Base-by-base conservation (phyloP, 2,113 vertebrate species). In the Aythya baeri region DNA sequence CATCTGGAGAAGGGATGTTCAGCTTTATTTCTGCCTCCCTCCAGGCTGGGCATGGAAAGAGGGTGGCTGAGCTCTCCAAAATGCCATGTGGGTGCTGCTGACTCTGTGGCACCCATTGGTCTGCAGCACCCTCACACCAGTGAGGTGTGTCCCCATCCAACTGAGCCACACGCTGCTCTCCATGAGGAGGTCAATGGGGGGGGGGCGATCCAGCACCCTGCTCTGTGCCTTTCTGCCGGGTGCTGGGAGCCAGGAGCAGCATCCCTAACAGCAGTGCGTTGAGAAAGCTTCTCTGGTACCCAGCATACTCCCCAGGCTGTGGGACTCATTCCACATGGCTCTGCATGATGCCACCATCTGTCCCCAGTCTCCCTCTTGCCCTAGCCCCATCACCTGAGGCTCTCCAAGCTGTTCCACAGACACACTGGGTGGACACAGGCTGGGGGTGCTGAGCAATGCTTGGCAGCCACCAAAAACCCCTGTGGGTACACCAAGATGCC, bases 331-430 rank as follows among this genome's bases (percentile, higher is more conserved):
- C 29, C 57, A 13, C 13, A 15, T 29, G 36, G 36, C 25, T 63
- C 62, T 41, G 62, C 11, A 23, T 18, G 61, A 34, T 0, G 0
- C 27, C 38, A 57, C 3, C 1, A 4, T n/a, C 31, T 2, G 1
- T 73, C 26, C 44, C 31, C 50, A 79, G 50, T 1, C 2, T 23
- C 46, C 57, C 7, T 32, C 41, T 65, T 9, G 20, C 18, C 50
- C 77, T 52, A 23, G 7, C 13, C 59, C 27, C 23, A 21, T 55
- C 26, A 55, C 52, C 52, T 9, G 26, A 27, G 52, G 31, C 3
- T 1, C 23, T 58, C 11, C 63, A 3, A 1, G 32, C 27, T 34
- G 11, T 15, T 73, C 38, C 50, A 41, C 1, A 0, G 59, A 43
- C 50, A 32, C 9, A 2, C 14, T 20, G 23, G 7, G 14, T 76